Base-by-base conservation (phyloP, 2,797 vertebrate species). In the Microcaecilia unicolor region DNA sequence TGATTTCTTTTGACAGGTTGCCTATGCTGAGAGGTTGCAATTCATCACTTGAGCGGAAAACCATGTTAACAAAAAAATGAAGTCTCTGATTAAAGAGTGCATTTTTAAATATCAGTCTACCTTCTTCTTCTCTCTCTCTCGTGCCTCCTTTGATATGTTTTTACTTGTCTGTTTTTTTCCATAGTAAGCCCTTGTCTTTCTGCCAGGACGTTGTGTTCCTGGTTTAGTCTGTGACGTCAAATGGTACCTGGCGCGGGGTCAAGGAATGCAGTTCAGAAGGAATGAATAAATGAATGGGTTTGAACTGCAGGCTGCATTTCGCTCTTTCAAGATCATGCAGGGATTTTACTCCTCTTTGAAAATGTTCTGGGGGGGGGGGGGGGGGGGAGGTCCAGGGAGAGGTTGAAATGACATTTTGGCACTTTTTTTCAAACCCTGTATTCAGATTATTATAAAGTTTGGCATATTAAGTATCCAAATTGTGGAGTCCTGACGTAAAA, bases 181-280 rank as follows among this genome's bases (percentile, higher is more conserved):
- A 41, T 42, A 36, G 48, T 34, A 59, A 72, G 64, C 10, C 22
- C 62, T 10, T 66, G 64, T 72, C 58, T 37, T 18, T 0, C 9
- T 9, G 76, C 79, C 79, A 81, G 83, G 63, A 85, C 81, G 80
- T 75, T 40, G 61, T 83, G 80, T 84, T 78, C 80, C 64, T 66
- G 63, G 56, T 78, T 61, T 59, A 58, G 34, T 41, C 36, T 15
- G 0, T 84, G 78, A 84, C 74, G 74, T 81, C 74, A 76, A 60
- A 64, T 67, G 51, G 69, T 57, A 69, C 9, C 72, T 83, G 81
- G 76, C 73, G 2, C 10, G 15, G 5, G n/a, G 61, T 74, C 81
- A 76, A 9, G 24, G 54, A 72, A 66, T 56, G 51, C 48, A 74
- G 60, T 57, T 51, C 38, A 55, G 64, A 68, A 60, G 48, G 25